Base-by-base conservation (phyloP, 2,888 invertebrate genomes). In the Pandemis corylana region DNA sequence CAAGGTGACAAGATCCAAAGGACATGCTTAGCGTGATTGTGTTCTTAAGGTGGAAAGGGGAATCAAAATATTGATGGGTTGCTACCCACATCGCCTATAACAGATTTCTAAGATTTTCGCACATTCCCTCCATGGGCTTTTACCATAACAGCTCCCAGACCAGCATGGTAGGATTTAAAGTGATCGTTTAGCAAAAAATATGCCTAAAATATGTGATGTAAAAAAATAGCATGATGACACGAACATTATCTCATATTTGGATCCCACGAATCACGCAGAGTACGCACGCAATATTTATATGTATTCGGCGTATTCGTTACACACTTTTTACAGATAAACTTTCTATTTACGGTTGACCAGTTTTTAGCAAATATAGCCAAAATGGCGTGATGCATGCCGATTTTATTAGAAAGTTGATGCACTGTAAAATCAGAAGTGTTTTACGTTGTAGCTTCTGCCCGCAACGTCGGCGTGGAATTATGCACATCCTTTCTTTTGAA, bases 261-360 rank as follows among this genome's bases (percentile, higher is more conserved):
- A 20, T 20, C 36, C 6, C 4, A 7, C 36, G 36, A 7, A 28
- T 61, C 61, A 61, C 61, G 61, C 28, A 61, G 5, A 63, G 41
- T 46, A 3, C 7, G 56, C 72, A 72, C 68, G 68, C 72, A 28
- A 68, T 53, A 63, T 68, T 68, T 72, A 63, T 72, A 13, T 59
- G 9, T 61, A 61, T 36, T 36, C 28, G 28, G 4, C 3, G 28
- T 36, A 42, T 20, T 66, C 10, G 28, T 36, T 36, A 36, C 28
- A 28, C 6, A 28, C 2, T 72, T 72, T 72, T 68, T 72, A 63
- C 63, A 1, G 42, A 4, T 28, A 0, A 13, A 63, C 68, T 72
- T 72, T 72, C 72, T 68, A 72, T 36, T 53, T 20, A n/a, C 62
- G n/a, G 15, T 20, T 66, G 10, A 9, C 20, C 36, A 61, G 61